A percentile compares a stretch with the other conserved stretches of the same genome.
phyloP scores from a whole-genome alignment of 2,888 invertebrate species.

The Agrotis puta region DNA sequence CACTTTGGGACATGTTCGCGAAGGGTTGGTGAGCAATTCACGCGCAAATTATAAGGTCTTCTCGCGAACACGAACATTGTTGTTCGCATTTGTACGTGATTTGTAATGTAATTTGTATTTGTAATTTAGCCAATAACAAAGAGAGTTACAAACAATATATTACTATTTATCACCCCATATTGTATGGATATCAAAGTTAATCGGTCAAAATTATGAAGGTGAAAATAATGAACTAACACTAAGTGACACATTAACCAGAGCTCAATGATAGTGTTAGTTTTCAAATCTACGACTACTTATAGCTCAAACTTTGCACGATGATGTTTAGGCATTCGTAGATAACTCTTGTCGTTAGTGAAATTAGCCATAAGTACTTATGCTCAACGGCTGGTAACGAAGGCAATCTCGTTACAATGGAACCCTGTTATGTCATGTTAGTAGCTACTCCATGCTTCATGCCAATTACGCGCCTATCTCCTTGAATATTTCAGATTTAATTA shows the following conservation, averaged over 20 bases:
- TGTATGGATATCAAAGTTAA: background rate
- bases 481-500: constrained; percentile 8
- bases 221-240: constrained; percentile 1
- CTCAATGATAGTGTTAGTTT: background rate
- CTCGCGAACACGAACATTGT: no score
- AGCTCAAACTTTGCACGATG: background rate
- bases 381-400: constrained; percentile 12
- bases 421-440: constrained; percentile 14
- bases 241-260: background rate
- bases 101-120: no score
- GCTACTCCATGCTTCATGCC: background rate
- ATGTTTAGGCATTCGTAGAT: background rate
- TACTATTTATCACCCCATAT: constrained; percentile 12
- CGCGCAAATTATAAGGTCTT: no score
- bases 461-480: constrained; percentile 8
- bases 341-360: background rate
- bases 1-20: no score
- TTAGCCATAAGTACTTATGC: background rate
- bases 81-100: no score
- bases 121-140: background rate
- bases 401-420: constrained; percentile 4
- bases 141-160: constrained; percentile 18
- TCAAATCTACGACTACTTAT: background rate
- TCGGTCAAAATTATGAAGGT: background rate
- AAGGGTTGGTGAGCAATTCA: no score